Base-by-base conservation (phyloP, 2,888 invertebrate species). In the Phortica okadai region DNA sequence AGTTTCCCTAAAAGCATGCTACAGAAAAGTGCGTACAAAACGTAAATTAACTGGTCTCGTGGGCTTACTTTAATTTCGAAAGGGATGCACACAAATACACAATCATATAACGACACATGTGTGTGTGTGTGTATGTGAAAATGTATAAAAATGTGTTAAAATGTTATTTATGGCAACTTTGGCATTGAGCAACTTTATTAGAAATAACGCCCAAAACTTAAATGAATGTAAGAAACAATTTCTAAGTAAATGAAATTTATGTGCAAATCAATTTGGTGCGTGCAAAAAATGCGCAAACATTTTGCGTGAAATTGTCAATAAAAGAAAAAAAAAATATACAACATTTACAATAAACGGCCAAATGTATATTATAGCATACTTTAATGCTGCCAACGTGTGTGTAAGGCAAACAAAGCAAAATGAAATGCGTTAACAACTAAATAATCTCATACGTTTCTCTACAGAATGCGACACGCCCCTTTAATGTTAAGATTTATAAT, bases 401-500 rank as follows among this genome's bases (percentile, higher is more conserved):
- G 33, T 33, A 33, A 33, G 33, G 2, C 33, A 3, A 33, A 33
- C 33, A 33, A 33, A 33, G 4, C 33, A 1, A 33, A 33, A 33
- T 33, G 33, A 33, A 33, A 33, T 33, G 33, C 33, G 33, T 33
- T 16, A 16, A 44, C 16, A 44, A 69, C 44, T 8, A 33, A 33
- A 33, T 33, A 33, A 33, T 2, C 33, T 33, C 33, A 33, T 33
- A 33, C 66, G 72, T 66, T 33, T 74, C 54, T 45, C 16, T 16
- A 50, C 33, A 66, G 44, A 64, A 73, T 72, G 41, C 1, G 59
- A 77, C 82, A 84, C 88, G 88, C 83, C 88, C 81, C 74, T 25
- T 88, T 87, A 86, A 87, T 86, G 87, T 78, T 84, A 87, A 87
- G 86, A 86, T 86, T 85, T 87, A 86, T 83, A 44, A 73, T 16